phyloP scores from a whole-genome alignment of 2,113 vertebrate species.

The Protobothrops flavoviridis region DNA sequence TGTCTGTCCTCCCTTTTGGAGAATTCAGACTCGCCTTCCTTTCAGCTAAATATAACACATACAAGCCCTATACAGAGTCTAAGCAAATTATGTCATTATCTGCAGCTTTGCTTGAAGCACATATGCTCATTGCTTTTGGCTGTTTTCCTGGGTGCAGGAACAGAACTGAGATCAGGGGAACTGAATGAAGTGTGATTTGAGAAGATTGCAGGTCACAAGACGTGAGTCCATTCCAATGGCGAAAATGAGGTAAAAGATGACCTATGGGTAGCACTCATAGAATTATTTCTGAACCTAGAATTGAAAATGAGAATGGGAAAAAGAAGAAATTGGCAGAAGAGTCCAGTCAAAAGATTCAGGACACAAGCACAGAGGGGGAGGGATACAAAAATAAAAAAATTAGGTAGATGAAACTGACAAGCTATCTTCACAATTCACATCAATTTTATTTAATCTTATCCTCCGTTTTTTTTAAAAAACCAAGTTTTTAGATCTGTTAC shows the following conservation, averaged over 20 bases:
- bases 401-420: not conserved
- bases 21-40: not conserved
- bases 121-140: not conserved
- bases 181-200: not conserved
- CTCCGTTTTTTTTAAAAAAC: not conserved
- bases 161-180: not conserved
- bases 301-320: not conserved
- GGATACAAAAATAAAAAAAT: not conserved
- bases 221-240: not conserved
- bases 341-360: not conserved
- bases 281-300: not conserved
- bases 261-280: not conserved
- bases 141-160: not conserved
- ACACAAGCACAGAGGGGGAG: not conserved
- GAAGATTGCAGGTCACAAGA: not conserved
- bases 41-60: not conserved
- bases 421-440: not conserved
- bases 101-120: not conserved
- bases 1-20: not conserved
- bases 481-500: not conserved
- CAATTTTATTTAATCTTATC: not conserved
- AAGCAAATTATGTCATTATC: not conserved
- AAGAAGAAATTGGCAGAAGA: not conserved
- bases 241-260: not conserved
- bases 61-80: not conserved